A percentile compares a stretch with the other conserved stretches of the same genome.
Evolutionary conservation across 2,888 invertebrate genomes (phyloP).

Genomic region (Epiblema foenella): DNA sequence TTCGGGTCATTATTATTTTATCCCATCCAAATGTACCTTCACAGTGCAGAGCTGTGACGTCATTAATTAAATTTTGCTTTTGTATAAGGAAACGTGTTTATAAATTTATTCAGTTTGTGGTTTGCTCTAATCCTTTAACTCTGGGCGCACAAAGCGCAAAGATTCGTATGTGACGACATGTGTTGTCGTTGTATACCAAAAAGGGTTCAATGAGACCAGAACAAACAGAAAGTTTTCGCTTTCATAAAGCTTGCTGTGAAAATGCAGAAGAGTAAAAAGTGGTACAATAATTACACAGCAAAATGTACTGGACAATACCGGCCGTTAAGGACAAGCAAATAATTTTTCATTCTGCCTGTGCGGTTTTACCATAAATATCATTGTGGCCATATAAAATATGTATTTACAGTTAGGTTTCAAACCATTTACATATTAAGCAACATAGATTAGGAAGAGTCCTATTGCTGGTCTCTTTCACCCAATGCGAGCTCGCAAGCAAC

Average conservation of each 20-base stretch:
- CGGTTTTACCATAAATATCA: background rate
- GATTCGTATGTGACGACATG: conserved; percentile 25
- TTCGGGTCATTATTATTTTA: conserved; percentile 37
- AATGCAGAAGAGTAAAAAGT: conserved; percentile 41
- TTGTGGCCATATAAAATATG: background rate
- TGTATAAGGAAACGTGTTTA: conserved; percentile 32
- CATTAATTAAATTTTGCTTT: conserved; percentile 36
- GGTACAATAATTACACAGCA: conserved; percentile 31
- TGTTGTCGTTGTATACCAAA: conserved; percentile 30
- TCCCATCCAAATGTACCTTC: conserved; percentile 25
- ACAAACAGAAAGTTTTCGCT: conserved; percentile 42
- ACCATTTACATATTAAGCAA: too few species aligned
- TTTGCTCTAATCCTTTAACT: conserved; percentile 19
- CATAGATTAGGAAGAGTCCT: too few species aligned
- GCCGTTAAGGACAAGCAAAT: background rate
- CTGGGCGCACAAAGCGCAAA: conserved; percentile 31
- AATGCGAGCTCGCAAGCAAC: background rate
- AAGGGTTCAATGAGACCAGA: conserved; percentile 34
- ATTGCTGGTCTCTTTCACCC: too few species aligned
- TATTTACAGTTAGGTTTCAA: too few species aligned
- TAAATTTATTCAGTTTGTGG: conserved; percentile 28
- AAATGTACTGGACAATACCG: conserved; percentile 21
- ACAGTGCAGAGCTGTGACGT: conserved; percentile 16
- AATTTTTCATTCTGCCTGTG: background rate
- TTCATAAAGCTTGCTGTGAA: conserved; percentile 36